Percentiles rank a stretch among this genome's conserved stretches.
Evolutionary conservation across 2,113 vertebrate genomes (phyloP).

Genomic region (Telmatochromis sp.): DNA sequence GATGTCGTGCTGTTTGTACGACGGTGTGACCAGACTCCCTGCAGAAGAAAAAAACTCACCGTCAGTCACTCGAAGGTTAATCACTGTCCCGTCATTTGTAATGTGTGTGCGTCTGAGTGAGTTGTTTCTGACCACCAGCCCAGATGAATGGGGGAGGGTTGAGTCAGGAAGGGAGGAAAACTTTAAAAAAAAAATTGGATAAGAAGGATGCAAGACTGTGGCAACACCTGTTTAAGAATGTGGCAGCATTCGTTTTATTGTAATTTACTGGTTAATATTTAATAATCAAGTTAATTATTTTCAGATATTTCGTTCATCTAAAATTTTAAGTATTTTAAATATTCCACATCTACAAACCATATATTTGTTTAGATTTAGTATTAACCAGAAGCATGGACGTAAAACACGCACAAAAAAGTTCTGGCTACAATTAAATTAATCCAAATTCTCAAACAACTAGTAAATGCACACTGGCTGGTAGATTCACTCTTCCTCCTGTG

Average conservation of each 20-base stretch:
- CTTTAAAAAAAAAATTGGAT: accelerated
- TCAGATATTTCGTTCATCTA: neutral
- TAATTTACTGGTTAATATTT: neutral
- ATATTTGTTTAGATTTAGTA: neutral
- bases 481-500: neutral
- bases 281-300: neutral
- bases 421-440: neutral
- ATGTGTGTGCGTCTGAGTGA: neutral
- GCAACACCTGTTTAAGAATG: neutral
- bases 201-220: neutral
- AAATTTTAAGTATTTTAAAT: neutral
- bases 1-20: constrained; percentile 72
- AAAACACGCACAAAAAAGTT: neutral
- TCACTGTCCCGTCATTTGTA: neutral
- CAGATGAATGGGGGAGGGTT: neutral
- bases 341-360: neutral
- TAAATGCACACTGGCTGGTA: neutral
- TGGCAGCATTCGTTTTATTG: neutral
- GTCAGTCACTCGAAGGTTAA: neutral
- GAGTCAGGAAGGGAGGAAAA: neutral
- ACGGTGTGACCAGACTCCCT: constrained; percentile 64
- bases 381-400: neutral
- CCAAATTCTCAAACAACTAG: neutral
- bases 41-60: neutral
- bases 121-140: neutral